phyloP scores from a whole-genome alignment of 2,113 vertebrate genomes.

The Pomatorhinus ruficollis region DNA sequence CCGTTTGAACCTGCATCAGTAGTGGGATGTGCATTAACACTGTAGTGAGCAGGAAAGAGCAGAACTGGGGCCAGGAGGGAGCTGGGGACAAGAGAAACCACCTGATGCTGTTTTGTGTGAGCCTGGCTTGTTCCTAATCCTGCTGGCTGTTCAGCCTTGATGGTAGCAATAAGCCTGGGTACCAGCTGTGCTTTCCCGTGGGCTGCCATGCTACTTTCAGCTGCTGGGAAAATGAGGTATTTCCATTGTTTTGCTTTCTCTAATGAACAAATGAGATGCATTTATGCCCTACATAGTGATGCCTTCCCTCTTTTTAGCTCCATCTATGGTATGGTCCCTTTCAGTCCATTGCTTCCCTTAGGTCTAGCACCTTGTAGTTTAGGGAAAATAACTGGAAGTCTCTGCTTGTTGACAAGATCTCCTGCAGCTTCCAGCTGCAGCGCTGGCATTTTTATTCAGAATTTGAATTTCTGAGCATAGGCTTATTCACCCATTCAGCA shows the following conservation, averaged over 20 bases:
- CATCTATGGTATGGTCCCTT: background rate
- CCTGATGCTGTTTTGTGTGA: slow-evolving; percentile 22
- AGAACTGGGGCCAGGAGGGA: background rate
- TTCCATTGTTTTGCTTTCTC: slow-evolving; percentile 25
- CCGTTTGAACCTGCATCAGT: background rate
- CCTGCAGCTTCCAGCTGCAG: background rate
- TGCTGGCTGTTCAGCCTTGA: slow-evolving; percentile 24
- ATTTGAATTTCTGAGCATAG: background rate
- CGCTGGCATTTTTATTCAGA: background rate
- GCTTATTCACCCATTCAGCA: background rate
- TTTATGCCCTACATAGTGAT: background rate
- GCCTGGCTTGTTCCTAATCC: slow-evolving; percentile 11
- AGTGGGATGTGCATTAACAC: background rate
- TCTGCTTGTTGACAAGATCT: background rate
- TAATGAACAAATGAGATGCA: slow-evolving; percentile 33
- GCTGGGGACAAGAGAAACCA: background rate
- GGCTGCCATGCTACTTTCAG: slow-evolving; percentile 9
- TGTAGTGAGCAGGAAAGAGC: background rate
- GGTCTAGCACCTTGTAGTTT: background rate
- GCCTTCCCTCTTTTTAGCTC: background rate
- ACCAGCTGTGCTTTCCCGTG: slow-evolving; percentile 30
- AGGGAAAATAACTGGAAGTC: background rate
- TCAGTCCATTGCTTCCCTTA: slow-evolving; percentile 1
- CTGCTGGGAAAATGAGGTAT: slow-evolving; percentile 40
- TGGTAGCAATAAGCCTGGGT: slow-evolving; percentile 21